These are phyloP conservation scores for Drosophila sp. DNA, from an alignment of 1,140 invertebrate species.

Conservation along the genomic window DNA sequence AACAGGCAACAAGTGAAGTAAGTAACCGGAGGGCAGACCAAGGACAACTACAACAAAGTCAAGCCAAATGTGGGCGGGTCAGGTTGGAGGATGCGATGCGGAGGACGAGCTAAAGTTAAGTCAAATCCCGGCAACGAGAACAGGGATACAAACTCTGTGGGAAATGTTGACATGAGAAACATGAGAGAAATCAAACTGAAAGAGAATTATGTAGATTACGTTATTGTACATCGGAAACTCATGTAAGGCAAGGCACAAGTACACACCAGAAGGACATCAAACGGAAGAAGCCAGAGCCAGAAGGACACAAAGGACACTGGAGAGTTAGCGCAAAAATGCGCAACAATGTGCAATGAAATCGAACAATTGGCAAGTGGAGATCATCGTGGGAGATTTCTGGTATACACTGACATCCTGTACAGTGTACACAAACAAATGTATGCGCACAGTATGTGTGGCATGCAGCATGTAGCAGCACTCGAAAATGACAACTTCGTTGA, in stretches of 20 bases:
- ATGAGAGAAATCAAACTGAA: constrained; percentile 78
- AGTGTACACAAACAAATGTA: background rate
- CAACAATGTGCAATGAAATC: constrained; percentile 79
- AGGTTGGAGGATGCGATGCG: background rate
- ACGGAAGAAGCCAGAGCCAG: constrained; percentile 1
- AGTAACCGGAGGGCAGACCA: constrained; percentile 28
- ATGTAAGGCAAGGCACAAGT: constrained; percentile 51
- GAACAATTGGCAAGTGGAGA: constrained; percentile 70
- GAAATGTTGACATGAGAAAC: constrained; percentile 75
- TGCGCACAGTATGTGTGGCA: background rate
- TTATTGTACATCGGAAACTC: constrained; percentile 78
- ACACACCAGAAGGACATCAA: constrained; percentile 14
- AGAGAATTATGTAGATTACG: constrained; percentile 81
- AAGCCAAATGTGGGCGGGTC: constrained; percentile 15
- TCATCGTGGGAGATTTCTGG: constrained; percentile 38
- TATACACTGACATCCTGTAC: constrained; percentile 31
- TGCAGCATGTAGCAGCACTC: constrained; percentile 68
- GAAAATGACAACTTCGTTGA: constrained; percentile 78
- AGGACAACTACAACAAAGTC: constrained; percentile 18
- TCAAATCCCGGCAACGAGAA: constrained; percentile 61
- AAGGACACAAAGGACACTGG: constrained; percentile 21
- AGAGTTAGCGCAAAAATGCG: constrained; percentile 55
- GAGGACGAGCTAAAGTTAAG: constrained; percentile 47
- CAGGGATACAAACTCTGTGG: constrained; percentile 61
- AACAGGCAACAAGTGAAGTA: constrained; percentile 68